Percentiles rank a stretch among this genome's conserved stretches.
These are phyloP conservation scores for Dromius quadrimaculatus DNA, from an alignment of 2,888 invertebrate genomes.

Conservation along the genomic window DNA sequence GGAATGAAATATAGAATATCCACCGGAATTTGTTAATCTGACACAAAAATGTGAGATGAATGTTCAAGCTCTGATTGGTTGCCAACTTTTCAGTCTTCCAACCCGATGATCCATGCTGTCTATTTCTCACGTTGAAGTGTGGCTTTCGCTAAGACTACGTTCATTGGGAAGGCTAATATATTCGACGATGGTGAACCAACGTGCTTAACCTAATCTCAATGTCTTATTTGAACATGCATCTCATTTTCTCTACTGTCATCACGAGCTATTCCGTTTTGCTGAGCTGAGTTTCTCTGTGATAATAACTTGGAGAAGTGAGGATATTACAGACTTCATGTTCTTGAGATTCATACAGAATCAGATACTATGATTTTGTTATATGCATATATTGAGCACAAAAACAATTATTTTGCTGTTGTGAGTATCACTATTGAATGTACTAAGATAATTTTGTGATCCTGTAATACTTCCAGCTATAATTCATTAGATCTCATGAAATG, in stretches of 20 bases:
- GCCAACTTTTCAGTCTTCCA: constrained; percentile 23
- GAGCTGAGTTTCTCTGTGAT: neutral
- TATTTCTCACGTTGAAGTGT: constrained; percentile 16
- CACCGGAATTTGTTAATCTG: neutral
- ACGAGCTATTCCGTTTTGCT: neutral
- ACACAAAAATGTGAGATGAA: constrained; percentile 3
- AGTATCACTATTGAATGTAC: too few relatives aligned
- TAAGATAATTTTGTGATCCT: too few relatives aligned
- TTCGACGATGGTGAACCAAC: neutral
- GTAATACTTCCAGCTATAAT: too few relatives aligned
- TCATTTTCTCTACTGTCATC: neutral
- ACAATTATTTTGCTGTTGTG: too few relatives aligned
- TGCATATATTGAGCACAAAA: too few relatives aligned
- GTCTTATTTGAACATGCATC: neutral
- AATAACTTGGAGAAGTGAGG: neutral
- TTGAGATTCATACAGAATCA: too few relatives aligned
- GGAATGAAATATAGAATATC: neutral
- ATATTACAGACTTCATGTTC: too few relatives aligned
- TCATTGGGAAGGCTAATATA: constrained; percentile 17
- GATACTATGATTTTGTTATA: too few relatives aligned
- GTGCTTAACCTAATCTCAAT: constrained; percentile 31
- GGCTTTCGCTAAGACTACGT: neutral
- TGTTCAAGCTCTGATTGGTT: constrained; percentile 22
- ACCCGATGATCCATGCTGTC: constrained; percentile 33
- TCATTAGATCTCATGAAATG: too few relatives aligned